phyloP scores from a whole-genome alignment of 2,888 invertebrate species.

The Hirudinaria manillensis region DNA sequence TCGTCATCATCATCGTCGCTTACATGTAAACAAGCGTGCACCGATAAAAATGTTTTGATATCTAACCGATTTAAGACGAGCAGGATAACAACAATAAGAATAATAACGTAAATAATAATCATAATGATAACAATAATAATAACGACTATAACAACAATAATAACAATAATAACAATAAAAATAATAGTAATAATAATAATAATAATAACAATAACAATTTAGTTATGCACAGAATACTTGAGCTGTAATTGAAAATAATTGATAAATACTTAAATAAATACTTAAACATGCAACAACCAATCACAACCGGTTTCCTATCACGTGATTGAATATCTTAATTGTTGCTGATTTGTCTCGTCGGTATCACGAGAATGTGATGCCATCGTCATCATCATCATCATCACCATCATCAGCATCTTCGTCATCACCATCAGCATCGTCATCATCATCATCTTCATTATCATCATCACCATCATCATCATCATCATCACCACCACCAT shows the following conservation, averaged over 20 bases:
- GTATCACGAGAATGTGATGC: background rate
- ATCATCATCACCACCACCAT: constrained; percentile 19
- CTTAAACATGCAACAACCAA: background rate
- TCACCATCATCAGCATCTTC: background rate
- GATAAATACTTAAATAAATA: background rate
- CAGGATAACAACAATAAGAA: too few species aligned
- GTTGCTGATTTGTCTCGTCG: too few species aligned
- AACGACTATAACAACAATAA: too few species aligned
- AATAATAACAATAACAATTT: background rate
- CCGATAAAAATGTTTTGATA: too few species aligned
- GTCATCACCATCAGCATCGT: constrained; percentile 26
- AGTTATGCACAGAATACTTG: background rate
- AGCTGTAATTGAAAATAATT: background rate
- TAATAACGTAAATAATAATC: too few species aligned
- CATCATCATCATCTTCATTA: constrained; percentile 27
- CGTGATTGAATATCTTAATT: too few species aligned
- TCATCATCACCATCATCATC: constrained; percentile 28
- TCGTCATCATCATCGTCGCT: background rate
- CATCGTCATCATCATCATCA: constrained; percentile 18
- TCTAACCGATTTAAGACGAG: too few species aligned
- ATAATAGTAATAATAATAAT: constrained; percentile 1
- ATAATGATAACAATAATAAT: too few species aligned
- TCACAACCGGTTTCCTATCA: background rate
- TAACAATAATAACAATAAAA: too few species aligned
- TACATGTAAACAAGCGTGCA: too few species aligned